Evolutionary conservation across 1,140 invertebrate species (phyloP).

Genomic region (Galleria mellonella): DNA sequence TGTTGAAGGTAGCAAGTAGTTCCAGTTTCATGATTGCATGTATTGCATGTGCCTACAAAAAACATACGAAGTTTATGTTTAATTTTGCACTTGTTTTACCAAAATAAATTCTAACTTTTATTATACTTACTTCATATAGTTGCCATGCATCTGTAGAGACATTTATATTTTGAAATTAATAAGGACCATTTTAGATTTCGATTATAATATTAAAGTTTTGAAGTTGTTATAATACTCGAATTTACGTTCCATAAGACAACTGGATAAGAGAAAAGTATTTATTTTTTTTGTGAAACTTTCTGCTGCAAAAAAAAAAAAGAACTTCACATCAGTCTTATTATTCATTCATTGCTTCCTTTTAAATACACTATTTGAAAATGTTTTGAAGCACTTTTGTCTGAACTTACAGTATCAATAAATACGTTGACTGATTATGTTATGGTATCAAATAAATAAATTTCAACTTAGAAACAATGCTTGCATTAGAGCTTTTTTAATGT

Average conservation of each 20-base stretch:
- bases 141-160: conserved; percentile 48
- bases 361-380: background rate
- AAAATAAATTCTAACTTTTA: background rate
- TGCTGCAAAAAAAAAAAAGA: too few relatives aligned
- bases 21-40: conserved; percentile 34
- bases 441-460: too few relatives aligned
- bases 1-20: conserved; percentile 83
- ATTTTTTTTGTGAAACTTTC: too few relatives aligned
- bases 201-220: too few relatives aligned
- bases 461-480: background rate
- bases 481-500: conserved; percentile 1
- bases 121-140: conserved; percentile 14
- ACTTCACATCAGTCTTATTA: too few relatives aligned
- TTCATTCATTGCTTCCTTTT: background rate
- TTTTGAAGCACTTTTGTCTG: background rate
- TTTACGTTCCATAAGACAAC: too few relatives aligned
- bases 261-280: too few relatives aligned
- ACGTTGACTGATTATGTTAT: background rate
- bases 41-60: conserved; percentile 19
- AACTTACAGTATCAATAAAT: background rate
- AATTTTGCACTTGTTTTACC: background rate
- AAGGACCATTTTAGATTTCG: too few relatives aligned
- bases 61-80: too few relatives aligned
- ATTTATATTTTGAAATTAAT: background rate
- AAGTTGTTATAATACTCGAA: too few relatives aligned